Evolutionary conservation across 2,888 invertebrate genomes (phyloP).

Genomic region (Torymus aiolomorphi): DNA sequence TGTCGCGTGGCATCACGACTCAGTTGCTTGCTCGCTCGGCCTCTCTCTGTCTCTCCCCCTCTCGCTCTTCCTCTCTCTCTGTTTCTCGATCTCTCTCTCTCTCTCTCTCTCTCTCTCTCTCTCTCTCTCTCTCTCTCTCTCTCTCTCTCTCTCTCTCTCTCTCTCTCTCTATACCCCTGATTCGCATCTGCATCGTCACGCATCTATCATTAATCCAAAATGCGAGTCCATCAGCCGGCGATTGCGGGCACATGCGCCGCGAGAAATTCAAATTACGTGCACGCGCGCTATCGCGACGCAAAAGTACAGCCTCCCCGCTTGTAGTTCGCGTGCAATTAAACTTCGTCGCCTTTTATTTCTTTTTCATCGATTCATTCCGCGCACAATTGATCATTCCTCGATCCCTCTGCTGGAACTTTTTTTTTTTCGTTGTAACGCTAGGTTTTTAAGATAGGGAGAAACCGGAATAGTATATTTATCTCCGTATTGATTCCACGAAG

Average conservation of each 20-base stretch:
- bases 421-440: neutral
- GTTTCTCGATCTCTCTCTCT: no score
- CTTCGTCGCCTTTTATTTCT: constrained; percentile 3
- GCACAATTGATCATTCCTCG: neutral
- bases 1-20: no score
- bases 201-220: constrained; percentile 32
- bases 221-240: constrained; percentile 18
- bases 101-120: no score
- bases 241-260: neutral
- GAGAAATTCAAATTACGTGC: constrained; percentile 25
- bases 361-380: constrained; percentile 9
- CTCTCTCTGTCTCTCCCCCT: neutral
- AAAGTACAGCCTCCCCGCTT: neutral
- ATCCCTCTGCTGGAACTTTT: no score
- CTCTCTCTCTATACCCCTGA: neutral
- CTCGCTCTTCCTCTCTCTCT: neutral
- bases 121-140: no score
- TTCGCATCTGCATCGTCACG: constrained; percentile 3
- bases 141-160: no score
- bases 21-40: neutral
- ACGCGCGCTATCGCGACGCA: neutral
- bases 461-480: no score
- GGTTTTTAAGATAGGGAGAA: neutral
- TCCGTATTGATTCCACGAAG: no score
- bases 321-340: constrained; percentile 9